Percentiles rank a stretch among this genome's conserved stretches.
phyloP scores from a whole-genome alignment of 2,888 invertebrate species.

The Campoplex capitator region DNA sequence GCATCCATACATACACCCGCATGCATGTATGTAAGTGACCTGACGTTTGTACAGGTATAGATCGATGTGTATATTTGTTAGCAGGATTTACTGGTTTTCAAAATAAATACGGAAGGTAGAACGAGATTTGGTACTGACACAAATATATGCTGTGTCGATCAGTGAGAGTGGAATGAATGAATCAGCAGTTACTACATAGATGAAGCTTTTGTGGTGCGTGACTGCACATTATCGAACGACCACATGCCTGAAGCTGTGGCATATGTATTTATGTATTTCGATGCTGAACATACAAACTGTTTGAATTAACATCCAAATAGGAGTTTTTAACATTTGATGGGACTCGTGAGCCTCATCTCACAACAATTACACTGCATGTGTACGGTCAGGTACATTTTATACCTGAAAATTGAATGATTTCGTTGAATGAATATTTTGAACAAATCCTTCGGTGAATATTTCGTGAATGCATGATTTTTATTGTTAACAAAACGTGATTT shows the following conservation, averaged over 20 bases:
- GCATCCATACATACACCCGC: background rate
- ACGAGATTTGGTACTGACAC: slow-evolving; percentile 26
- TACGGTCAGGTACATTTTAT: slow-evolving; percentile 2
- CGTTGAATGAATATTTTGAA: background rate
- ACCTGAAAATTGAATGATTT: slow-evolving; percentile 11
- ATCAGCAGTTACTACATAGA: slow-evolving; percentile 43
- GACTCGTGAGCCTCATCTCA: slow-evolving; percentile 4
- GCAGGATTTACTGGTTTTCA: slow-evolving; percentile 36
- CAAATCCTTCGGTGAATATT: background rate
- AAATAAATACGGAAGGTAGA: slow-evolving; percentile 31
- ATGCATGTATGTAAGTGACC: background rate
- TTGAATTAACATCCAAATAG: slow-evolving; percentile 31
- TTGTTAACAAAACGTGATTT: background rate
- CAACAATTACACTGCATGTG: background rate
- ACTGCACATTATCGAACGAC: slow-evolving; percentile 17
- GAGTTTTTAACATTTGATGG: slow-evolving; percentile 19
- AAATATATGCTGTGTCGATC: slow-evolving; percentile 57
- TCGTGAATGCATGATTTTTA: background rate
- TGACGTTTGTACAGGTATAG: background rate
- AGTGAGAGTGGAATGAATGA: slow-evolving; percentile 46
- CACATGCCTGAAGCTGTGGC: background rate
- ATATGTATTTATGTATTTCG: too few species aligned
- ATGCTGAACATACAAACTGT: slow-evolving; percentile 3
- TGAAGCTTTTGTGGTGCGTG: slow-evolving; percentile 36
- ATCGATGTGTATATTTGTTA: slow-evolving; percentile 31